Conservation (phyloP, 2,113 vertebrate genomes). For the Datnioides undecimradiatus region DNA sequence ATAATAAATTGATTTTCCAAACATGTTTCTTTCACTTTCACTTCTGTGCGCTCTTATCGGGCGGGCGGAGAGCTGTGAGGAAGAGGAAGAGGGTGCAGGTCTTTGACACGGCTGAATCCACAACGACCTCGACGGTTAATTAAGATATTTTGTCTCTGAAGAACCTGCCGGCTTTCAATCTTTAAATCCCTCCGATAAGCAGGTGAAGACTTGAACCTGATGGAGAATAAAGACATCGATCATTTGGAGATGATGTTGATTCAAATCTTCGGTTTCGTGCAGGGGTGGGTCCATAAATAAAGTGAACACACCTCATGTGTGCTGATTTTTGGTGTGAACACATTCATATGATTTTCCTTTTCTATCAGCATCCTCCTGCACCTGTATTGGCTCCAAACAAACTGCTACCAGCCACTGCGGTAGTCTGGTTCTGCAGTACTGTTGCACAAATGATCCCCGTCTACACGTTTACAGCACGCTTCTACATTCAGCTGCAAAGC, state of each 20-base stretch:
- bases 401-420: not conserved
- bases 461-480: not conserved
- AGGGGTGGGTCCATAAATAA: not conserved
- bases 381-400: not conserved
- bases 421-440: not conserved
- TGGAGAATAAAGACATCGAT: not conserved
- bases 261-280: slow-evolving; percentile 1
- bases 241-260: slow-evolving; percentile 17
- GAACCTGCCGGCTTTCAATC: slow-evolving; percentile 19
- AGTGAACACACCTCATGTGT: not conserved
- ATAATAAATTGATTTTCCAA: slow-evolving; percentile 38
- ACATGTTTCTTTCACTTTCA: not conserved
- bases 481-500: not conserved
- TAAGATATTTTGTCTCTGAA: slow-evolving; percentile 24
- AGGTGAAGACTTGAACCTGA: slow-evolving; percentile 10
- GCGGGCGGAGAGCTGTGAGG: slow-evolving; percentile 17
- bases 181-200: slow-evolving; percentile 17
- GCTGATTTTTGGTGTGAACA: not conserved
- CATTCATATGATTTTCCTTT: not conserved
- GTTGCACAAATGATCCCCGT: not conserved
- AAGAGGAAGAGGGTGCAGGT: not conserved
- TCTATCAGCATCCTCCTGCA: not conserved
- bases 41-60: not conserved
- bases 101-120: not conserved
- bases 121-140: slow-evolving; percentile 24